phyloP scores from a whole-genome alignment of 2,113 vertebrate genomes.

The Octodon degus region DNA sequence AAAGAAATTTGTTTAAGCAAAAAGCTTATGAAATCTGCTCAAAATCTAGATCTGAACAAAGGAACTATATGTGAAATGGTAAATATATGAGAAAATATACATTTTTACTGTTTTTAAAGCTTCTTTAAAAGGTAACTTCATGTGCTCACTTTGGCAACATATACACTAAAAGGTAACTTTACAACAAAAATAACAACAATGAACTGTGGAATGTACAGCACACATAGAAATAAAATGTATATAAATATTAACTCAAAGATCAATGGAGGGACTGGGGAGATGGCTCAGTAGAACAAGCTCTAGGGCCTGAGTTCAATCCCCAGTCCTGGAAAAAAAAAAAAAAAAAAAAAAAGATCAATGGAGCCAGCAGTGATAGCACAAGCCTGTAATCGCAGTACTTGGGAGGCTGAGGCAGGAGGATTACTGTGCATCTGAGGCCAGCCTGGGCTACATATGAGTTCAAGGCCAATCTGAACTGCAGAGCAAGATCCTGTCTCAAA shows the following conservation, averaged over 20 bases:
- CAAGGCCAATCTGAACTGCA: neutral
- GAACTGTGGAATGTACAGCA: neutral
- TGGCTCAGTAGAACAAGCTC: no score
- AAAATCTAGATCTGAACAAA: slow-evolving; percentile 24
- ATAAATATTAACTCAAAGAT: slow-evolving; percentile 17
- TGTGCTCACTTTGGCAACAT: neutral
- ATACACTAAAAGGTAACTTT: neutral
- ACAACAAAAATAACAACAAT: slow-evolving; percentile 28
- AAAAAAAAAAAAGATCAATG: slow-evolving; percentile 24
- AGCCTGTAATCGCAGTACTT: neutral
- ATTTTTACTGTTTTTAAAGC: neutral
- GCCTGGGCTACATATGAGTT: neutral
- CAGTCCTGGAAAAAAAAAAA: no score
- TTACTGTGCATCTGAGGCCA: neutral
- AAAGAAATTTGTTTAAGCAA: neutral
- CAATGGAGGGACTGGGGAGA: neutral
- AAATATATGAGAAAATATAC: neutral
- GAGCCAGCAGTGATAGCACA: neutral
- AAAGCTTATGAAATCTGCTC: slow-evolving; percentile 39
- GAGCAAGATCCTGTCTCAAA: neutral
- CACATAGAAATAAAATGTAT: neutral
- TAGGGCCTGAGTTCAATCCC: no score
- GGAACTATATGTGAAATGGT: neutral
- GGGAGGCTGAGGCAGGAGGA: neutral
- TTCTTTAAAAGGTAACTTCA: slow-evolving; percentile 15